Evolutionary conservation across 2,797 vertebrate species (phyloP), one percentile per base, ranked within the genome.

Genomic region (Neosalanx taihuensis): DNA sequence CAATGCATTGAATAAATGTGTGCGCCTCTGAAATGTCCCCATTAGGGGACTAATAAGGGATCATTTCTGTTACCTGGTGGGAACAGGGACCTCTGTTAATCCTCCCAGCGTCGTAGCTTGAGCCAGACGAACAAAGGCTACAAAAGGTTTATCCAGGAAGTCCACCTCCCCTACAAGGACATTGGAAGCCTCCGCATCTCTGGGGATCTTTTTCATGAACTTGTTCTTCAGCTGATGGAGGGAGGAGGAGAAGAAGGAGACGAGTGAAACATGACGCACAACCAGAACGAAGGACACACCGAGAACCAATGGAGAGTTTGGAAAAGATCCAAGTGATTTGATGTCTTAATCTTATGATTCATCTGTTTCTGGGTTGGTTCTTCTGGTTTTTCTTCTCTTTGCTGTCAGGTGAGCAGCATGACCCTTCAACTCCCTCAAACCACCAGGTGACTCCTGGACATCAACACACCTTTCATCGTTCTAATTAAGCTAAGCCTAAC

Each of bases 181-280:
- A 0, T 99, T 99, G 71, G 97, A 98, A 3, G 97, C 97, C 79
- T 99, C 97, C 0, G 97, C 96, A 51, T 98, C 95, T 79, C 96
- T 92, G n/a, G 97, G 97, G 58, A 99, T 98, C 92, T 99, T 99
- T 92, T 98, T 99, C 91, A 99, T 99, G 89, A 99, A 99, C 71
- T 98, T 99, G 77, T 99, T 99, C 88, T 94, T 98, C 56, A 98
- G 83, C 97, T 98, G 41, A 46, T 12, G 41, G 41, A 81, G 51
- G 76, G 65, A 74, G 0, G 0, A 20, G 33, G 35, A 26, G 6
- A 49, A 29, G 7, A 26, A 26, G 59, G 59, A 53, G 53, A 35
- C 23, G 49, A 31, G 18, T 30, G 26, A 30, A 6, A 37, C 30
- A 18, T 10, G 30, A 35, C 9, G 9, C 23, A 61, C 58, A 13